Evolutionary conservation across 2,113 vertebrate species (phyloP).

Genomic region (Colossoma macropomum): DNA sequence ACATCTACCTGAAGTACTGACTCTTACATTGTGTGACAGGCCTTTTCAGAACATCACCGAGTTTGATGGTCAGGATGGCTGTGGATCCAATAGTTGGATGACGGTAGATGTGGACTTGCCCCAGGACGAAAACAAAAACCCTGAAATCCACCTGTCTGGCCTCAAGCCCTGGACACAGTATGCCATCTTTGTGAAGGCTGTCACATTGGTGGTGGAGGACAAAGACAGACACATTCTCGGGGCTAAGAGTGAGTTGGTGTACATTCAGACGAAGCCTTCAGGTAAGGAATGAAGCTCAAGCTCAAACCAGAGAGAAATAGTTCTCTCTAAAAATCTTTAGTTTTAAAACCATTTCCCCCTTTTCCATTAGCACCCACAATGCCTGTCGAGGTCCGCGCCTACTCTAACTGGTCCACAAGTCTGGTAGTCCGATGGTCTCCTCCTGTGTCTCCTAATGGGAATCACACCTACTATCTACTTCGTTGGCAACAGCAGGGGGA

Average conservation of each 20-base stretch:
- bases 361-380: conserved; percentile 87
- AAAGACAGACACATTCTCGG: conserved; percentile 82
- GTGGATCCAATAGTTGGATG: conserved; percentile 98
- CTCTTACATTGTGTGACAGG: conserved; percentile 51
- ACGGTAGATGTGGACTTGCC: conserved; percentile 96
- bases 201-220: conserved; percentile 91
- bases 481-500: conserved; percentile 96
- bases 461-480: conserved; percentile 93
- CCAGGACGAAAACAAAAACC: conserved; percentile 84
- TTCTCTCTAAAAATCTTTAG: not conserved
- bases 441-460: conserved; percentile 90
- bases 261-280: conserved; percentile 93
- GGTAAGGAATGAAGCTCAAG: conserved; percentile 72
- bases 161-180: conserved; percentile 98
- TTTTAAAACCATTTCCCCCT: not conserved
- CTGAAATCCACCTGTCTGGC: conserved; percentile 84
- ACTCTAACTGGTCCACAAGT: conserved; percentile 92
- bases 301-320: not conserved
- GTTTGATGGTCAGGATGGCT: conserved; percentile 93
- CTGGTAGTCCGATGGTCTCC: conserved; percentile 95
- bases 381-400: conserved; percentile 90
- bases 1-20: not conserved
- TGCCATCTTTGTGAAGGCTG: conserved; percentile 93
- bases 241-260: conserved; percentile 94
- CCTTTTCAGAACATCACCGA: conserved; percentile 90